Evolutionary conservation across 2,888 invertebrate genomes (phyloP).

Genomic region (Linnaemya vulpina): DNA sequence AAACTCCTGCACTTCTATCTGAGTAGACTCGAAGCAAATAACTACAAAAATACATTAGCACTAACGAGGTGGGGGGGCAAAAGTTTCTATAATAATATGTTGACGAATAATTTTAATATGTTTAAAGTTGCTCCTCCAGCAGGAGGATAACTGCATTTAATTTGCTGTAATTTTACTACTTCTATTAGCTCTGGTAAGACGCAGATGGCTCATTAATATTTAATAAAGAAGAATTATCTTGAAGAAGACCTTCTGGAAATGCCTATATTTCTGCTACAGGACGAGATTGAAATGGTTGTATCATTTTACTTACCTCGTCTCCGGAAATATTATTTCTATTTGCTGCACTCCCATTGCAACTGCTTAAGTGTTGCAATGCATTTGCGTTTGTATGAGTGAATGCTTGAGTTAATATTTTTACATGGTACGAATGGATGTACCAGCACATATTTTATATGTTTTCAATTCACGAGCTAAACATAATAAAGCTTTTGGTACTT

Average conservation of each 20-base stretch:
- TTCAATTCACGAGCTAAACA: slow-evolving; percentile 58
- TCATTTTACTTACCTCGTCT: neutral
- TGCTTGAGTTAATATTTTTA: neutral
- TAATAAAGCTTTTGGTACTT: slow-evolving; percentile 63
- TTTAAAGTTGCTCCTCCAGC: too few relatives aligned
- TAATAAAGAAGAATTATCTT: too few relatives aligned
- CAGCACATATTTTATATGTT: slow-evolving; percentile 6
- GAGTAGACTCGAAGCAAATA: neutral
- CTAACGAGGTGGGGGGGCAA: neutral
- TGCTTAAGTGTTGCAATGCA: neutral
- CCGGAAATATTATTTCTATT: neutral
- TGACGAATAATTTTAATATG: too few relatives aligned
- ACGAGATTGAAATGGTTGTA: too few relatives aligned
- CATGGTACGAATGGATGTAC: neutral
- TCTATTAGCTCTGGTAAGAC: too few relatives aligned
- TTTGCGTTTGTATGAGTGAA: neutral
- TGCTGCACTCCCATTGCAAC: neutral
- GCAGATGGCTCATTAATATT: too few relatives aligned
- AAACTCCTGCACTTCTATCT: neutral
- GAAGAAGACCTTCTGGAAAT: too few relatives aligned
- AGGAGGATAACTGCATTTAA: too few relatives aligned
- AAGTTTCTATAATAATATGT: neutral
- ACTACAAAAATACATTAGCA: slow-evolving; percentile 5
- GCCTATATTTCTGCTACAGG: too few relatives aligned
- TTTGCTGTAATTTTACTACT: too few relatives aligned